Conservation (phyloP, 2,888 invertebrate species). For the Alviniconcha strummeri region DNA sequence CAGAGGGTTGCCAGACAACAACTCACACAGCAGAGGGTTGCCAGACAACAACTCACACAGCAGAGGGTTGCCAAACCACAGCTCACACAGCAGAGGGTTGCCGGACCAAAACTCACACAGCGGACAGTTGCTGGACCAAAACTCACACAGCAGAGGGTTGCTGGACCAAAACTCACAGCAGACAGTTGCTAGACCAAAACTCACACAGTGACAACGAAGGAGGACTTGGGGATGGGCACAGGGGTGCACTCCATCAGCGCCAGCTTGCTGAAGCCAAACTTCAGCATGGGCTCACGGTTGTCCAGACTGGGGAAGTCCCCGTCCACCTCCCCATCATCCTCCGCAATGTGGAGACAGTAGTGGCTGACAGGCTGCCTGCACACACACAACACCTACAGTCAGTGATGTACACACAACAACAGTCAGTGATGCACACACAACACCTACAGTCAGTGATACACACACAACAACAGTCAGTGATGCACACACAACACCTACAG, state of each 20-base stretch:
- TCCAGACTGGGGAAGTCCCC: conserved; percentile 94
- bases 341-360: conserved; percentile 94
- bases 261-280: conserved; percentile 92
- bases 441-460: neutral
- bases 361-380: conserved; percentile 79
- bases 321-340: conserved; percentile 96
- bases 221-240: conserved; percentile 50
- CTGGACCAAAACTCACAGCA: too few species aligned
- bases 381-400: too few species aligned
- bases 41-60: too few species aligned
- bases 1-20: too few species aligned
- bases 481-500: neutral
- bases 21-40: too few species aligned
- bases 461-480: neutral
- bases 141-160: too few species aligned
- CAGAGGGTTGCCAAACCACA: too few species aligned
- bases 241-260: conserved; percentile 86
- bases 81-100: too few species aligned
- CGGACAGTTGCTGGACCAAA: too few species aligned
- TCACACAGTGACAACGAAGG: conserved; percentile 71
- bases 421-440: too few species aligned
- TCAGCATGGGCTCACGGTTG: conserved; percentile 89
- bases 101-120: conserved; percentile 61
- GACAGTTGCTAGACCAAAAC: conserved; percentile 26
- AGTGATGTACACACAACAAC: too few species aligned